Conservation (phyloP, 2,113 vertebrate genomes). For the Oryzias woworae region DNA sequence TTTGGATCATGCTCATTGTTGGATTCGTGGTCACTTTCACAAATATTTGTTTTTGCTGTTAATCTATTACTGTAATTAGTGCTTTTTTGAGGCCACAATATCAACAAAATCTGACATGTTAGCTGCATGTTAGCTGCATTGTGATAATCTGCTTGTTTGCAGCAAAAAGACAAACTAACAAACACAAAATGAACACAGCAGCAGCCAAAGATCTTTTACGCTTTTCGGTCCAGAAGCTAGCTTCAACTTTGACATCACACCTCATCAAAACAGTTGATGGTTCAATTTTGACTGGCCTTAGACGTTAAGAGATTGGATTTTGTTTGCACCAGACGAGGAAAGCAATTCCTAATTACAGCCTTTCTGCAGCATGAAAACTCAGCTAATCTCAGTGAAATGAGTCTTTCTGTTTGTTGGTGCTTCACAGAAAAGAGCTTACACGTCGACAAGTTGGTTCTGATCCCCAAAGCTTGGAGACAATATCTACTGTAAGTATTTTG, state of each 20-base stretch:
- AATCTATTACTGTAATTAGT: no score
- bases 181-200: not conserved
- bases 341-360: constrained; percentile 27
- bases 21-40: no score
- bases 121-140: no score
- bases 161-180: not conserved
- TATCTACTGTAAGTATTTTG: constrained; percentile 46
- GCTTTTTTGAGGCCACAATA: no score
- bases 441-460: constrained; percentile 55
- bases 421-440: constrained; percentile 25
- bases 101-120: no score
- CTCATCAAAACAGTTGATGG: constrained; percentile 6
- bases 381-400: constrained; percentile 20
- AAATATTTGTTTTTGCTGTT: no score
- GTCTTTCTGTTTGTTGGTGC: constrained; percentile 46
- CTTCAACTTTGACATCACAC: not conserved
- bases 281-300: constrained; percentile 12
- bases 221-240: no score
- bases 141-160: no score
- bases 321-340: not conserved
- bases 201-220: no score
- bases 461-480: constrained; percentile 42
- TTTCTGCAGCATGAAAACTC: constrained; percentile 20
- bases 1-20: no score
- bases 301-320: not conserved